phyloP scores from a whole-genome alignment of 2,888 invertebrate species.

The Apamea crenata region DNA sequence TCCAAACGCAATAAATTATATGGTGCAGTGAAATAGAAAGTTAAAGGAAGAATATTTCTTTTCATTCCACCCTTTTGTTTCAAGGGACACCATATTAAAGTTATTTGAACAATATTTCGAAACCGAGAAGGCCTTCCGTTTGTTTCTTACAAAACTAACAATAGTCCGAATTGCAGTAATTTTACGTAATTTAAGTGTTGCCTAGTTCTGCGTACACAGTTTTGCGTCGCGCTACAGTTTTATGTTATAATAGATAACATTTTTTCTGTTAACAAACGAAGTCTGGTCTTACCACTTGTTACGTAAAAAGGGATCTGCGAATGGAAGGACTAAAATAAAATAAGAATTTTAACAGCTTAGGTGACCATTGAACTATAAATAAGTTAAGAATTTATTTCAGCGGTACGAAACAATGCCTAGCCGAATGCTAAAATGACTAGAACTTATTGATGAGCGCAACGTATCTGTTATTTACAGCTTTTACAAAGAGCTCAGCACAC shows the following conservation, averaged over 20 bases:
- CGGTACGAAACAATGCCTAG: not conserved
- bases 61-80: conserved; percentile 65
- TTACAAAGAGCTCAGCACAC: not conserved
- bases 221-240: conserved; percentile 30
- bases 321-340: not conserved
- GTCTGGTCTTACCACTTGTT: not conserved
- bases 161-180: conserved; percentile 42
- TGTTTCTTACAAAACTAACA: conserved; percentile 47
- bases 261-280: conserved; percentile 3
- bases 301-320: not conserved
- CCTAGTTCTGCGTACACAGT: conserved; percentile 40
- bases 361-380: not conserved
- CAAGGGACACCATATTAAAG: conserved; percentile 57
- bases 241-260: no score
- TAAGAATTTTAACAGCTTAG: not conserved
- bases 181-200: conserved; percentile 26
- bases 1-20: conserved; percentile 66
- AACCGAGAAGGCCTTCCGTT: conserved; percentile 75
- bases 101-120: conserved; percentile 63
- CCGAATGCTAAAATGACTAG: not conserved
- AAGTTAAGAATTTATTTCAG: not conserved
- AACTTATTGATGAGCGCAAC: not conserved
- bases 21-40: conserved; percentile 75
- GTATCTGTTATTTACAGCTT: not conserved
- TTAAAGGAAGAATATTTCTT: conserved; percentile 62